Conservation (phyloP, 2,113 vertebrate species). For the Hymenochirus boettgeri region DNA sequence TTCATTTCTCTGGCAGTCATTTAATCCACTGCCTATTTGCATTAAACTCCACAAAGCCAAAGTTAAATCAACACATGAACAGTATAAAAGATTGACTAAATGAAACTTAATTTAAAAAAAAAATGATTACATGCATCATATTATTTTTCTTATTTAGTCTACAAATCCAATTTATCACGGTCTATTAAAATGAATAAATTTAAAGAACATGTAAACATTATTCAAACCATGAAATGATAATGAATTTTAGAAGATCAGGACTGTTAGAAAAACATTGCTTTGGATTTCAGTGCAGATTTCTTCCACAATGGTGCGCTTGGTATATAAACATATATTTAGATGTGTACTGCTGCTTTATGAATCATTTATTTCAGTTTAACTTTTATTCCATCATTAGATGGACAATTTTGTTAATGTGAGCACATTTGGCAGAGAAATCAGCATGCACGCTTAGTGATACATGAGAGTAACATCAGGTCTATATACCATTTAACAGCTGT, state of each 20-base stretch:
- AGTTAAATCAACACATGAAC: too few relatives aligned
- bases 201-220: too few relatives aligned
- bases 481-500: conserved; percentile 39
- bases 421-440: conserved; percentile 31
- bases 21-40: too few relatives aligned
- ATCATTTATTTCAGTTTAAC: conserved; percentile 36
- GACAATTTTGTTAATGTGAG: conserved; percentile 36
- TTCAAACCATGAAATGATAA: neutral
- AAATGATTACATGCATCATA: too few relatives aligned
- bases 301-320: conserved; percentile 1
- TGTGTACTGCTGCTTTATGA: conserved; percentile 27
- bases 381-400: conserved; percentile 30
- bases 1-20: too few relatives aligned
- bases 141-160: too few relatives aligned
- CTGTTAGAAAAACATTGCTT: neutral
- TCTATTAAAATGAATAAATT: too few relatives aligned
- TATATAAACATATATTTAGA: conserved; percentile 33
- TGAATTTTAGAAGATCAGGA: too few relatives aligned
- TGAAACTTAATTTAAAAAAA: too few relatives aligned
- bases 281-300: neutral
- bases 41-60: too few relatives aligned
- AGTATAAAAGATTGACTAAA: too few relatives aligned
- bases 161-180: too few relatives aligned
- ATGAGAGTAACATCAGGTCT: conserved; percentile 32
- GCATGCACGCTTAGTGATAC: conserved; percentile 26